Evolutionary conservation across 2,888 invertebrate species (phyloP).

Genomic region (Euplagia quadripunctaria): DNA sequence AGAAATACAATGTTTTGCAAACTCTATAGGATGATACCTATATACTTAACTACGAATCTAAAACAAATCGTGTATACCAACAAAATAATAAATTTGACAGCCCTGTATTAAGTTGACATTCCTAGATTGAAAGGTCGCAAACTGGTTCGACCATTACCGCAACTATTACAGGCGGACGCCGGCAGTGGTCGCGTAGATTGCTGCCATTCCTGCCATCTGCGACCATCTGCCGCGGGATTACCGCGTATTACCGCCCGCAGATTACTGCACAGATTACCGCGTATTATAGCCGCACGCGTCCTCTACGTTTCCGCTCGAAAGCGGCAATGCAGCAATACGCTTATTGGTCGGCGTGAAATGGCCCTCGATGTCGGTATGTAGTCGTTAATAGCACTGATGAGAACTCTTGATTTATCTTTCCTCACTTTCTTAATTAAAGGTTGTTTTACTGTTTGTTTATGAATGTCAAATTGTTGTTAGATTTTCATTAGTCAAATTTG

Average conservation of each 20-base stretch:
- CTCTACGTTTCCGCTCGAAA: conserved; percentile 51
- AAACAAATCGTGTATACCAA: not conserved
- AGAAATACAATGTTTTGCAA: too few relatives aligned
- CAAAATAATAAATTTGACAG: conserved; percentile 28
- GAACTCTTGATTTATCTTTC: conserved; percentile 20
- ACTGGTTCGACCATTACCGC: conserved; percentile 68
- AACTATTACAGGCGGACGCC: conserved; percentile 66
- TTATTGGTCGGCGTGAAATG: conserved; percentile 55
- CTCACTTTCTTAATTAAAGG: conserved; percentile 23
- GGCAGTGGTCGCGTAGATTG: conserved; percentile 70
- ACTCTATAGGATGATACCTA: not conserved
- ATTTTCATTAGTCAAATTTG: not conserved
- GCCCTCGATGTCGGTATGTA: conserved; percentile 38
- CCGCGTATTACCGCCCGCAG: conserved; percentile 63
- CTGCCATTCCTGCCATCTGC: conserved; percentile 59
- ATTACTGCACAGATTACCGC: conserved; percentile 60
- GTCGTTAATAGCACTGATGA: conserved; percentile 40
- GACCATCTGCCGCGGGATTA: conserved; percentile 57
- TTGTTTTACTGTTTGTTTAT: conserved; percentile 13
- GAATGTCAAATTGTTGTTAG: not conserved
- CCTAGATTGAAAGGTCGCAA: conserved; percentile 72
- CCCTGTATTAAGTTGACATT: conserved; percentile 65
- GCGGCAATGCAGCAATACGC: conserved; percentile 43
- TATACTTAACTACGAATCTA: too few relatives aligned
- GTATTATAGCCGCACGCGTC: conserved; percentile 74